Percentiles rank a stretch among this genome's conserved stretches.
These are phyloP conservation scores for Craterocephalus amniculus DNA, from an alignment of 2,797 vertebrate species.

Conservation along the genomic window DNA sequence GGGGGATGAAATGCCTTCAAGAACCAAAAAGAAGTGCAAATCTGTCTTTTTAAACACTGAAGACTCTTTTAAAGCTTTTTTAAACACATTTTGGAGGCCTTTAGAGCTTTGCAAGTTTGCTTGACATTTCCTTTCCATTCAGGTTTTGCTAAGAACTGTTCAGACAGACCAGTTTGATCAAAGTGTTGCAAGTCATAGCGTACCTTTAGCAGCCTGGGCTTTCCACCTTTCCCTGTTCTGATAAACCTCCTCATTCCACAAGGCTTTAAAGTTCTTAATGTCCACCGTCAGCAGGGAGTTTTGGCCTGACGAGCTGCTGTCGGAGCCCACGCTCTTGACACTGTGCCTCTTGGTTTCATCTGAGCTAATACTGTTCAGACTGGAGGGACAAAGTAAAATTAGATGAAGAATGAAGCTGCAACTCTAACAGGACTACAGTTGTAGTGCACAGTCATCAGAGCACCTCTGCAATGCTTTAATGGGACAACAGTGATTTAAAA, in stretches of 20 bases:
- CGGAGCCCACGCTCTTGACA: slow-evolving; percentile 88
- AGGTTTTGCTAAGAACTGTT: slow-evolving; percentile 12
- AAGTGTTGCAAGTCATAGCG: not conserved
- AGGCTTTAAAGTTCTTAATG: slow-evolving; percentile 92
- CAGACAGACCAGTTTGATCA: slow-evolving; percentile 10
- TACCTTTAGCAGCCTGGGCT: slow-evolving; percentile 94
- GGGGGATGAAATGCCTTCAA: not conserved
- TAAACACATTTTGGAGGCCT: too few relatives aligned
- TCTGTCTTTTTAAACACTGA: not conserved
- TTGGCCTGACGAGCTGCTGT: slow-evolving; percentile 89
- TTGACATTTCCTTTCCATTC: slow-evolving; percentile 12
- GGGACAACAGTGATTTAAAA: not conserved
- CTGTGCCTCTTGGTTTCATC: slow-evolving; percentile 89
- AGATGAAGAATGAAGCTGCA: not conserved
- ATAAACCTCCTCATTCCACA: slow-evolving; percentile 94
- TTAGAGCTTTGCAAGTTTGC: slow-evolving; percentile 13
- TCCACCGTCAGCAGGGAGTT: slow-evolving; percentile 91
- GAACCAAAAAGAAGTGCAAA: not conserved
- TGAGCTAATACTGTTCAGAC: slow-evolving; percentile 90
- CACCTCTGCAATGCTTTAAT: too few relatives aligned
- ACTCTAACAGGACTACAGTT: too few relatives aligned
- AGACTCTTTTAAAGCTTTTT: too few relatives aligned
- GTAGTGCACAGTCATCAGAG: not conserved
- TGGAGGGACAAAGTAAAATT: slow-evolving; percentile 44
- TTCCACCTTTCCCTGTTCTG: slow-evolving; percentile 96